These are phyloP conservation scores for Rachycentron canadum DNA, from an alignment of 2,797 vertebrate genomes.

Conservation along the genomic window DNA sequence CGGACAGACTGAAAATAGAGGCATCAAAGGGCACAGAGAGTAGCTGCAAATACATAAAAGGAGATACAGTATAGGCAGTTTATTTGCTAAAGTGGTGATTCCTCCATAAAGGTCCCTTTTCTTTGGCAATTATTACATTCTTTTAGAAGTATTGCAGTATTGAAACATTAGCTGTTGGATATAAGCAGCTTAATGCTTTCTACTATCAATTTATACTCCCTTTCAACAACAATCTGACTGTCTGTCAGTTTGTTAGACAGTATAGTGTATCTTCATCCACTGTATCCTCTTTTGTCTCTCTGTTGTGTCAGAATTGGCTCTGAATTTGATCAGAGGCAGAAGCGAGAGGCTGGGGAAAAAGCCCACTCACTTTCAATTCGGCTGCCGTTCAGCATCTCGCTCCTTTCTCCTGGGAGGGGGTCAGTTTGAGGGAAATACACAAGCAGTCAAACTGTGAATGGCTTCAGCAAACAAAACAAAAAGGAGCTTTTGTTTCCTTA, in stretches of 20 bases:
- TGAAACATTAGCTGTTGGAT: too few relatives aligned
- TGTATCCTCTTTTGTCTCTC: conserved; percentile 27
- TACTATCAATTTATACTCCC: background rate
- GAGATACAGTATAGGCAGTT: background rate
- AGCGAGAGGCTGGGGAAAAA: background rate
- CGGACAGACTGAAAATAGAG: background rate
- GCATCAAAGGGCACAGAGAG: background rate
- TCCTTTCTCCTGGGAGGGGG: conserved; percentile 34
- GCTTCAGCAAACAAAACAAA: conserved; percentile 33
- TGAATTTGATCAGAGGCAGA: conserved; percentile 46
- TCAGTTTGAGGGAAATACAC: conserved; percentile 47
- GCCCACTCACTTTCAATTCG: conserved; percentile 37
- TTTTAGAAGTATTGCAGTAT: too few relatives aligned
- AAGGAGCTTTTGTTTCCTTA: conserved; percentile 45
- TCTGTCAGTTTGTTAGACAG: conserved; percentile 21
- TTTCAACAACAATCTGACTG: conserved; percentile 33
- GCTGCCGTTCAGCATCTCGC: background rate
- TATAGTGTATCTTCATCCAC: conserved; percentile 9
- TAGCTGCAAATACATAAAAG: conserved; percentile 5
- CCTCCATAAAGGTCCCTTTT: background rate
- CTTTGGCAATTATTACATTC: background rate
- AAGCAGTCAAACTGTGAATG: conserved; percentile 29
- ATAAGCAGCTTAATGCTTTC: conserved; percentile 13
- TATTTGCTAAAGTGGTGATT: background rate
- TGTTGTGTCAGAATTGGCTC: conserved; percentile 33